Evolutionary conservation across 2,797 vertebrate genomes (phyloP), one percentile per base, ranked within the genome.

Genomic region (Cyclura pinguis): DNA sequence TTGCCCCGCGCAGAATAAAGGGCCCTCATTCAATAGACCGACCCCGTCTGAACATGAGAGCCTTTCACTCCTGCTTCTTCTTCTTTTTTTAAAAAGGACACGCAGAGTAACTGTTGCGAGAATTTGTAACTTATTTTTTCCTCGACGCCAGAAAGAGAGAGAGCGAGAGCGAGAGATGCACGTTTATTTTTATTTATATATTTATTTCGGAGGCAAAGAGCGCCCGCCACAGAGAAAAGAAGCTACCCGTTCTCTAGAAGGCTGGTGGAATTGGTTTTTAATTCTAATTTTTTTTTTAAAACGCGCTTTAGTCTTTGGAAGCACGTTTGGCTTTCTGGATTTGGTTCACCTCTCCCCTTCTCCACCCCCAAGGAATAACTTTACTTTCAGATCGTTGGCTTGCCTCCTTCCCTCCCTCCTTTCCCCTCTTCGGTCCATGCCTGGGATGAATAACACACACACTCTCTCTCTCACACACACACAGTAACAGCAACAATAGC

Each of bases 1-100:
- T 97, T 96, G 98, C 98, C 98, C 98, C 96, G 97, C 97, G 97
- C 97, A 97, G 98, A 98, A 99, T 98, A 98, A 99, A 99, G 98
- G 97, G 98, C 96, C 96, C 97, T 97, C 97, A 98, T 99, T 98
- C 98, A 98, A 98, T 98, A 98, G 98, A 97, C 76, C 97, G 97
- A 98, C 98, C 97, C 97, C 95, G 96, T 97, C 97, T 97, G 98
- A 97, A 98, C 97, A 97, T 96, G 96, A 96, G 97, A 96, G 97
- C 10, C 24, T 50, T 50, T 9, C 35, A 22, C 18, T 38, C 16
- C 73, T 12, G 0, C 67, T 69, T 18, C n/a, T 20, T 6, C 5
- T 18, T 35, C 38, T 32, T 12, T 18, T 76, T 76, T 18, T 4
- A 97, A 97, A 96, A 97, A 97, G 96, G 97, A 96, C 95, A 94